Conservation (phyloP, 2,888 invertebrate species). For the Lysandra bellargus region DNA sequence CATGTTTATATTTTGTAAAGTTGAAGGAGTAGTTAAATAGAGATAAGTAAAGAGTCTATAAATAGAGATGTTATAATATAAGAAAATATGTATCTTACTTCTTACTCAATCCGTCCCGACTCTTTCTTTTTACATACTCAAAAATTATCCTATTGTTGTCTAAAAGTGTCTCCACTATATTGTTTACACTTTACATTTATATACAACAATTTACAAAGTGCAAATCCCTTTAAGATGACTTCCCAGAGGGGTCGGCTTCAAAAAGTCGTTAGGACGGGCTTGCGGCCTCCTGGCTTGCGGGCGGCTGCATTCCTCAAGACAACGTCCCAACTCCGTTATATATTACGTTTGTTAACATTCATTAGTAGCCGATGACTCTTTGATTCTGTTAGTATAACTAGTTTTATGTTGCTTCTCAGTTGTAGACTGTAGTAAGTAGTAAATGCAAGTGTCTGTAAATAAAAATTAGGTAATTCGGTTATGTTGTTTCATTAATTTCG, state of each 20-base stretch:
- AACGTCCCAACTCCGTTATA: neutral
- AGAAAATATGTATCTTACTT: no score
- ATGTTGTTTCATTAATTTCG: no score
- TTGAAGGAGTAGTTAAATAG: no score
- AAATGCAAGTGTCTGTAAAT: neutral
- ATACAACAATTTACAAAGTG: conserved; percentile 61
- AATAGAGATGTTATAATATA: no score
- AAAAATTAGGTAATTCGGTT: neutral
- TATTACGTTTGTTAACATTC: conserved; percentile 11
- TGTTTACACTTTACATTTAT: conserved; percentile 12
- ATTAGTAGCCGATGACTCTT: conserved; percentile 2
- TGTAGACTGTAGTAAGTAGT: neutral
- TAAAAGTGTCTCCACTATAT: neutral
- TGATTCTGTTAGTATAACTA: neutral
- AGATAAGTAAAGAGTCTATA: no score
- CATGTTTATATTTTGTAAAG: no score
- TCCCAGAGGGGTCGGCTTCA: conserved; percentile 67
- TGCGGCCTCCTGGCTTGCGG: conserved; percentile 40
- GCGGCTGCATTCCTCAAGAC: conserved; percentile 6
- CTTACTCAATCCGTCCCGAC: no score
- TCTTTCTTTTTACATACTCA: no score
- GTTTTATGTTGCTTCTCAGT: neutral
- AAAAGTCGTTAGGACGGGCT: conserved; percentile 76
- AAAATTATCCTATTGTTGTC: no score
- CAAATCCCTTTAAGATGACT: conserved; percentile 75